Evolutionary conservation across 2,797 vertebrate genomes (phyloP).

Genomic region (Lepus oiostolus): DNA sequence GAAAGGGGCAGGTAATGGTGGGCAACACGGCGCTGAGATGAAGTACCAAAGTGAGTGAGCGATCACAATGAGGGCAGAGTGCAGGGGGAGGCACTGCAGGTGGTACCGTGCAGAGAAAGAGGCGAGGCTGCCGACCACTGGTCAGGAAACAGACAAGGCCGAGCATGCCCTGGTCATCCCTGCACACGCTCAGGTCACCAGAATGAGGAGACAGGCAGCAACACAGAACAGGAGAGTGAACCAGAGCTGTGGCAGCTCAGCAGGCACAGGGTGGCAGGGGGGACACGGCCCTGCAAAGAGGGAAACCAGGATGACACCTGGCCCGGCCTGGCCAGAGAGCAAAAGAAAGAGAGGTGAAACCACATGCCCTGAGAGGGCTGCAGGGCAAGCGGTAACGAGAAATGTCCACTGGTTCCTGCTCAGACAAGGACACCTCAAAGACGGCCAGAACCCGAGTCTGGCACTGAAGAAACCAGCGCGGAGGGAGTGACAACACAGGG

Average conservation of each 20-base stretch:
- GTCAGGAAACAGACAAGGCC: not conserved
- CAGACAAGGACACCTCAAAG: not conserved
- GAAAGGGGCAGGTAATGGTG: not conserved
- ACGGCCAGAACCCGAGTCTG: not conserved
- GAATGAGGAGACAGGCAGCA: not conserved
- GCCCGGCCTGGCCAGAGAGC: not conserved
- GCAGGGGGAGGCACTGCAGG: not conserved
- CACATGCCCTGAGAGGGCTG: not conserved
- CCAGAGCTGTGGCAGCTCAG: not conserved
- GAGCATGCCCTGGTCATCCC: not conserved
- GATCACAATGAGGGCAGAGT: not conserved
- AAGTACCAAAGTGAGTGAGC: not conserved
- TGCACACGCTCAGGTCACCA: not conserved
- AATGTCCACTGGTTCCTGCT: not conserved
- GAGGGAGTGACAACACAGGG: not conserved
- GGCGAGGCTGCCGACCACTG: not conserved
- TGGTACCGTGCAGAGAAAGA: not conserved
- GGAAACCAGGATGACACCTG: not conserved
- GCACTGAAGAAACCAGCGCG: fast-evolving
- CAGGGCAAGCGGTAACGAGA: not conserved
- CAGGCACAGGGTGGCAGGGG: not conserved
- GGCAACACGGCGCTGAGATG: not conserved
- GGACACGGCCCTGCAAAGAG: not conserved
- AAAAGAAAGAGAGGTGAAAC: not conserved
- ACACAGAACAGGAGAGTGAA: not conserved